Percentiles rank a stretch among this genome's conserved stretches.
These are phyloP conservation scores for Danio kyathit DNA, from an alignment of 2,797 vertebrate species.

Conservation along the genomic window DNA sequence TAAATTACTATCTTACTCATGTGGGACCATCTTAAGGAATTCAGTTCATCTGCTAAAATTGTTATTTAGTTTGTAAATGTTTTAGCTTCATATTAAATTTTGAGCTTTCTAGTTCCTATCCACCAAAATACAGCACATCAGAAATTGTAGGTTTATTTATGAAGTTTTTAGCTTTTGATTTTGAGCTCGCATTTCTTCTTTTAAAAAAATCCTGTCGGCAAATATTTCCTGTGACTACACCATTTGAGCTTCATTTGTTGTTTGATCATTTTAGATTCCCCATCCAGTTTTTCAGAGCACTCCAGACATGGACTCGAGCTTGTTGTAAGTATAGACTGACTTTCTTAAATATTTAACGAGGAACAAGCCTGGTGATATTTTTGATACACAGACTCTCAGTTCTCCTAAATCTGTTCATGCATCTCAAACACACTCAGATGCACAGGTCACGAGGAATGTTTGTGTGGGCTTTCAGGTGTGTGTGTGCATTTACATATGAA, in stretches of 20 bases:
- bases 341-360: conserved; percentile 51
- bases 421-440: background rate
- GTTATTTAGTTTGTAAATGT: no score
- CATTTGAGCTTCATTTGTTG: background rate
- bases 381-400: conserved; percentile 39
- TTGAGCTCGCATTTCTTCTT: no score
- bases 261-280: conserved; percentile 7
- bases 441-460: conserved; percentile 49
- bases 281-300: background rate
- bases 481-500: conserved; percentile 33
- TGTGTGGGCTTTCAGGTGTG: conserved; percentile 45
- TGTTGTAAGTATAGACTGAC: background rate
- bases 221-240: conserved; percentile 17
- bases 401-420: background rate
- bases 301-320: conserved; percentile 23
- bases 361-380: conserved; percentile 44
- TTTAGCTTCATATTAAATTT: no score
- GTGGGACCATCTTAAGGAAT: no score
- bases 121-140: no score
- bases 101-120: no score
- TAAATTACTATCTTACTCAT: no score
- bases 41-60: no score
- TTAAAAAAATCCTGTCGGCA: conserved; percentile 25
- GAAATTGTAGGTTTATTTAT: no score
- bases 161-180: background rate